Conservation (phyloP, 2,113 vertebrate genomes). For the Scomber scombrus region DNA sequence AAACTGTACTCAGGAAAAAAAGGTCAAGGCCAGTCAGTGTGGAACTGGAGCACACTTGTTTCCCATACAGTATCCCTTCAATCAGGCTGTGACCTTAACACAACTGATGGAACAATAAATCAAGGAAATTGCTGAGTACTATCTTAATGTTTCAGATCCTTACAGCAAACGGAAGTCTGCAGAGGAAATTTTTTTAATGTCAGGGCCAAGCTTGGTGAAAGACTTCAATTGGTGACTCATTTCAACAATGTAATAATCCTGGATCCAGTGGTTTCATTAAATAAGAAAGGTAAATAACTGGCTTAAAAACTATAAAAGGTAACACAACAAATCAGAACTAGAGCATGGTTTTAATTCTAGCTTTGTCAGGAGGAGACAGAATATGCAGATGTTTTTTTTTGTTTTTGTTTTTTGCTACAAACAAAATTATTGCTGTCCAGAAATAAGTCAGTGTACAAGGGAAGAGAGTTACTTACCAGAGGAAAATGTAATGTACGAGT, state of each 20-base stretch:
- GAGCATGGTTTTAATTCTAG: not conserved
- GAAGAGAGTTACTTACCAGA: constrained; percentile 73
- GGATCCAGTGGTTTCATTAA: not conserved
- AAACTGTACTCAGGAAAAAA: constrained; percentile 54
- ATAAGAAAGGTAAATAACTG: not conserved
- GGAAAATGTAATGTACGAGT: constrained; percentile 52
- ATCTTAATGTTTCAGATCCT: constrained; percentile 63
- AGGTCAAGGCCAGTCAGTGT: constrained; percentile 62
- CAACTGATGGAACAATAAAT: constrained; percentile 73
- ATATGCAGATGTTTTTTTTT: no score
- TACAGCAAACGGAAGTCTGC: constrained; percentile 39
- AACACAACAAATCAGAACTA: no score
- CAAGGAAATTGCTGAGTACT: constrained; percentile 62
- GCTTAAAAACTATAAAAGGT: no score
- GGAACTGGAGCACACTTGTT: constrained; percentile 47
- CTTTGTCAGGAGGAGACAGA: not conserved
- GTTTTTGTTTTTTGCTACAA: not conserved
- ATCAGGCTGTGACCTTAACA: constrained; percentile 71
- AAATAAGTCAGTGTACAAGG: not conserved
- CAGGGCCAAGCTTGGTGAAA: constrained; percentile 6
- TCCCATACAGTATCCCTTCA: constrained; percentile 60
- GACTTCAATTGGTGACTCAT: constrained; percentile 2
- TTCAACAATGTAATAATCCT: not conserved
- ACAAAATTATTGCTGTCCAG: not conserved
- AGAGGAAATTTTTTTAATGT: constrained; percentile 38